Evolutionary conservation across 2,888 invertebrate genomes (phyloP), one percentile per base, ranked within the genome.

Genomic region (Meloe dianella): DNA sequence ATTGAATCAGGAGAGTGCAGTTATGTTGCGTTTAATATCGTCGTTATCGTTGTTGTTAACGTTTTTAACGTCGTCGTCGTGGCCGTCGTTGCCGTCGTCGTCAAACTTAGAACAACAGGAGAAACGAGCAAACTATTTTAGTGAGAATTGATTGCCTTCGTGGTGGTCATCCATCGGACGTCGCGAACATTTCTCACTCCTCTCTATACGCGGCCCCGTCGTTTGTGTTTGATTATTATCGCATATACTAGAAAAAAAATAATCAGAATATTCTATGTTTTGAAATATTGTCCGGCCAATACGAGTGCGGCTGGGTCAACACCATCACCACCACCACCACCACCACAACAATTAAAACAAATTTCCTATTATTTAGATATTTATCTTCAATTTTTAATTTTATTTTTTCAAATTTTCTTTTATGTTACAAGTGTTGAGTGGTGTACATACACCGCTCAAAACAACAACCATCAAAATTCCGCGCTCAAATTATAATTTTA

Each of bases 401-500:
- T 60, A 41, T 9, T n/a, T 38, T 20, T 14, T 12, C 4, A 12
- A 60, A 22, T 71, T 69, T 69, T 68, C 73, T 72, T 71, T 65
- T 73, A 72, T 74, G 71, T 63, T 65, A 60, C 57, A 65, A 71
- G 74, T 71, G 73, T 66, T 68, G 74, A 74, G 75, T 73, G 75
- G 75, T 75, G 73, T 67, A 24, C 63, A 57, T 27, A 66, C 64
- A 64, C 64, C 64, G 27, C 64, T 63, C 63, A 35, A 27, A 22
- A 24, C 17, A 65, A 75, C 74, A 79, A 76, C 81, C 81, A 79
- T 79, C 83, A 83, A 83, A 81, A 84, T 84, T 83, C 83, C 83
- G 81, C 83, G 83, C 78, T 81, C 82, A 79, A 77, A 76, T 70
- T 82, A 81, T 76, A 82, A 82, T 80, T 83, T 83, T 71, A 83